Percentiles rank a stretch among this genome's conserved stretches.
Conservation (phyloP, 64 coral and sea anemone genomes). For the Montipora capricornis region DNA sequence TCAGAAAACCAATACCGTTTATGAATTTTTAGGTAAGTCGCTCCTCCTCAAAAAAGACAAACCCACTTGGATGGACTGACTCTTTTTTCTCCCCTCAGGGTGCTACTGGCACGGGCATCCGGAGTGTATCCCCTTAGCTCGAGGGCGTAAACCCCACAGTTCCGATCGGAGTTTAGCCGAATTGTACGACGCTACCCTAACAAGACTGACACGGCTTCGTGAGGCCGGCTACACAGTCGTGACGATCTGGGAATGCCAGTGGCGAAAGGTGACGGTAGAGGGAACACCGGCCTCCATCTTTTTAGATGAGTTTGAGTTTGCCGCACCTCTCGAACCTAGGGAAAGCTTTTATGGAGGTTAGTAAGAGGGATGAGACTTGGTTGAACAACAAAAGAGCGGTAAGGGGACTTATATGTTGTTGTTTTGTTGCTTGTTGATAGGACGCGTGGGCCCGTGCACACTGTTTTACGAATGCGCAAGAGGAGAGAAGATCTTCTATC, state of each 20-base stretch:
- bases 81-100: too few relatives aligned
- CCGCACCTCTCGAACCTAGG: slow-evolving; percentile 4
- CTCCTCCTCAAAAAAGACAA: too few relatives aligned
- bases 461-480: neutral
- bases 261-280: neutral
- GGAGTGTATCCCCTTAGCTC: neutral
- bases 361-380: neutral
- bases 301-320: neutral
- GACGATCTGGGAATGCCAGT: neutral
- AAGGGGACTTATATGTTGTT: too few relatives aligned
- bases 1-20: neutral
- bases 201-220: neutral
- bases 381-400: too few relatives aligned
- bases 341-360: slow-evolving; percentile 55
- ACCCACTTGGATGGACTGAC: too few relatives aligned
- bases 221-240: neutral
- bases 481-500: slow-evolving; percentile 28
- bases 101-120: neutral
- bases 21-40: neutral
- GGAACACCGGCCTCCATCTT: neutral
- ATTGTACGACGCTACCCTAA: neutral
- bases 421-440: too few relatives aligned
- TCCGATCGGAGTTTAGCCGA: neutral
- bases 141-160: neutral
- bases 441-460: neutral